Evolutionary conservation across 2,797 vertebrate species (phyloP).

Genomic region (Percopsis omiscomaycus): DNA sequence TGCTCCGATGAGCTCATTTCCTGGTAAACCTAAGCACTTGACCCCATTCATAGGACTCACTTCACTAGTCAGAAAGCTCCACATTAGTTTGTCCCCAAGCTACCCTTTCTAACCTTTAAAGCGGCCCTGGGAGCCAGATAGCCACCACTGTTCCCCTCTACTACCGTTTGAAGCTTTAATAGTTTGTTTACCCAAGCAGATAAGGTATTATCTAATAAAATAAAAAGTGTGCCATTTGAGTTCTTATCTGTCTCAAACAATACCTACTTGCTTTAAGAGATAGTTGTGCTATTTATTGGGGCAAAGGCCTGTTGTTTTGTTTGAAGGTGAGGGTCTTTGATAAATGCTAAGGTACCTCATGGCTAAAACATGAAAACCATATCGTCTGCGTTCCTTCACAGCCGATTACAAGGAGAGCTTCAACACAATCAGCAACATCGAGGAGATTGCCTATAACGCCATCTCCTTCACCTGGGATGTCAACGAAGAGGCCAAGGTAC

Average conservation of each 20-base stretch:
- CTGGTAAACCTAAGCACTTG: conserved; percentile 4
- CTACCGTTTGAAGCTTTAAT: conserved; percentile 67
- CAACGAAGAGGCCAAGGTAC: conserved; percentile 97
- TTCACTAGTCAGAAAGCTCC: conserved; percentile 32
- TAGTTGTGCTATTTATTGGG: conserved; percentile 43
- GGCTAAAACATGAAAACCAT: neutral
- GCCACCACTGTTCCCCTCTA: conserved; percentile 37
- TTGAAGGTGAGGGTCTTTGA: neutral
- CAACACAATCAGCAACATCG: conserved; percentile 96
- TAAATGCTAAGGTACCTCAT: neutral
- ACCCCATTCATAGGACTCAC: neutral
- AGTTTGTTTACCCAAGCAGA: conserved; percentile 72
- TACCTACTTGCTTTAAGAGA: conserved; percentile 37
- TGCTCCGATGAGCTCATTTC: neutral
- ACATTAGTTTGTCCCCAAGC: conserved; percentile 15
- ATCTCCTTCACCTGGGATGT: conserved; percentile 99
- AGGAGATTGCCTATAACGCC: conserved; percentile 97
- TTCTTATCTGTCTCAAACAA: conserved; percentile 68
- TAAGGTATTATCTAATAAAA: conserved; percentile 70
- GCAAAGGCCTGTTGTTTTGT: neutral
- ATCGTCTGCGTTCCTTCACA: conserved; percentile 49
- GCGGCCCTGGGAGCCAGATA: conserved; percentile 21
- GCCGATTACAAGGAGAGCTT: conserved; percentile 99
- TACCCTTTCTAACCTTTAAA: conserved; percentile 39
- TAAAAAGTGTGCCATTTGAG: conserved; percentile 67